Conservation (phyloP, 2,797 vertebrate genomes). For the Anas capensis region DNA sequence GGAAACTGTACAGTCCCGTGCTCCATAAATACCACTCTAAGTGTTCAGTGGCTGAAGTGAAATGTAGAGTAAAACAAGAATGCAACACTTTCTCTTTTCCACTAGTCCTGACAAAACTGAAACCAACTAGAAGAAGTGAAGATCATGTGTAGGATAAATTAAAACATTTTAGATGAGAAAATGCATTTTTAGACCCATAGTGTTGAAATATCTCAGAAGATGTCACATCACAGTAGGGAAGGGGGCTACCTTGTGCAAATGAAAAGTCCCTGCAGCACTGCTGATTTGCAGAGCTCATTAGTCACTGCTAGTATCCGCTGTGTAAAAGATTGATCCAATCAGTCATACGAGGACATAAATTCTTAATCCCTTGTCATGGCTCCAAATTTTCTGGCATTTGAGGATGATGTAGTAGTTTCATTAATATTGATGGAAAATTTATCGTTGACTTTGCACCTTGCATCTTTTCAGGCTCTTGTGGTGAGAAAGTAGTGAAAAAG, state of each 20-base stretch:
- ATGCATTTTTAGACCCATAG: background rate
- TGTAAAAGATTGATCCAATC: background rate
- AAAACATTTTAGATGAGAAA: background rate
- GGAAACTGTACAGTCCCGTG: background rate
- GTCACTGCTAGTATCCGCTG: background rate
- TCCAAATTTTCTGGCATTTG: background rate
- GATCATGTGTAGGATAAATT: background rate
- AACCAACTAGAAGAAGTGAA: background rate
- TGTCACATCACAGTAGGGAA: rapidly evolving
- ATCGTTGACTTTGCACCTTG: background rate
- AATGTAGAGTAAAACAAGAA: background rate
- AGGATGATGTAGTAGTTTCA: background rate
- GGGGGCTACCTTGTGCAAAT: background rate
- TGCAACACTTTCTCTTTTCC: background rate
- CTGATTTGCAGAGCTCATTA: background rate
- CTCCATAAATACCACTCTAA: background rate
- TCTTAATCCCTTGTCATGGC: background rate
- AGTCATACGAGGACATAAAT: background rate
- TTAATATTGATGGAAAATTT: background rate
- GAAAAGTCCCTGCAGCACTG: background rate
- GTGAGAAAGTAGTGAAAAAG: background rate
- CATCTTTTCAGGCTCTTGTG: background rate
- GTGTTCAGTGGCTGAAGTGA: background rate
- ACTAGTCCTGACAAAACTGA: background rate
- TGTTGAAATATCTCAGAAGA: background rate